Evolutionary conservation across 2,113 vertebrate species (phyloP).

Genomic region (Neogobius melanostomus): DNA sequence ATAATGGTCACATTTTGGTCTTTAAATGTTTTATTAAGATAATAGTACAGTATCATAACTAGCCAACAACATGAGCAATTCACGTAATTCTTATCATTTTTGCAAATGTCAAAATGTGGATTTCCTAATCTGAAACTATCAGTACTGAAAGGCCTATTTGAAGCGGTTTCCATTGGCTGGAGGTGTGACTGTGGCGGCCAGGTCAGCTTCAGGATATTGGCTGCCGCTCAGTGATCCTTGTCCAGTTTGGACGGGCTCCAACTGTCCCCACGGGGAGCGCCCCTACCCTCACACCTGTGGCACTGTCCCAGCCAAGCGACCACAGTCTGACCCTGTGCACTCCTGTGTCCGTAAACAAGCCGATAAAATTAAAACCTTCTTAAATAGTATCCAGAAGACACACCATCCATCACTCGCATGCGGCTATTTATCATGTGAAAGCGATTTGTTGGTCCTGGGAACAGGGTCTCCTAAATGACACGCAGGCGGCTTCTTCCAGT

Average conservation of each 20-base stretch:
- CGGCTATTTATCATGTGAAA: conserved; percentile 18
- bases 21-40: neutral
- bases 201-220: conserved; percentile 24
- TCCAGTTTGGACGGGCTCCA: conserved; percentile 58
- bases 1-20: no score
- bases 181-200: conserved; percentile 1
- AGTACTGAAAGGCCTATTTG: neutral
- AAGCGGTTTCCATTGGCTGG: neutral
- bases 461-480: conserved; percentile 33
- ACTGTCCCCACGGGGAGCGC: conserved; percentile 32
- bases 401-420: neutral
- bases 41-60: neutral
- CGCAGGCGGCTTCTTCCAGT: conserved; percentile 14
- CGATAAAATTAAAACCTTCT: conserved; percentile 6
- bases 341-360: neutral
- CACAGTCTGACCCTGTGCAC: conserved; percentile 22
- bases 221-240: conserved; percentile 54
- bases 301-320: conserved; percentile 25
- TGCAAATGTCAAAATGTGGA: neutral
- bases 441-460: conserved; percentile 4
- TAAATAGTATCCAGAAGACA: neutral
- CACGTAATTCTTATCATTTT: neutral
- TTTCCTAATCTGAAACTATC: neutral
- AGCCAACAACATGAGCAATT: neutral
- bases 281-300: conserved; percentile 54